phyloP scores from a whole-genome alignment of 2,113 vertebrate genomes.

The Pogona vitticeps region DNA sequence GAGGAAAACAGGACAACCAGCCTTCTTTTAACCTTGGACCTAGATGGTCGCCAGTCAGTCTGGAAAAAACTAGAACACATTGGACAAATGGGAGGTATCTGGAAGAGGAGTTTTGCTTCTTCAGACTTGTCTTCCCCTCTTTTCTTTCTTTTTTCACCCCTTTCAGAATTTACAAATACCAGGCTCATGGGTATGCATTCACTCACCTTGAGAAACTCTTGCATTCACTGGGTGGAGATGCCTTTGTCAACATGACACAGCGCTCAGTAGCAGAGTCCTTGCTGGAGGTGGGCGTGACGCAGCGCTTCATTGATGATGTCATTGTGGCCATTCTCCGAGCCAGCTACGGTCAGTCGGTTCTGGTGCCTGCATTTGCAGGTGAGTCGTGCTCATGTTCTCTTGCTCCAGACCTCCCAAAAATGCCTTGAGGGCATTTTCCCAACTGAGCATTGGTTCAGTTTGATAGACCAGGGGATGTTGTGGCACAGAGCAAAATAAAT shows the following conservation, averaged over 20 bases:
- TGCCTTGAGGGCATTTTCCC: neutral
- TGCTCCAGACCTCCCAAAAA: neutral
- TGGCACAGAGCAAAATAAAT: rapidly evolving
- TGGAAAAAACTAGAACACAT: neutral
- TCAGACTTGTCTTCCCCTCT: neutral
- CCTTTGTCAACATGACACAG: slow-evolving; percentile 94
- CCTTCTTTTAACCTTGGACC: neutral
- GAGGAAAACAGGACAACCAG: too few species aligned
- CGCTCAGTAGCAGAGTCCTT: slow-evolving; percentile 90
- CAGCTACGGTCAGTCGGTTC: slow-evolving; percentile 92
- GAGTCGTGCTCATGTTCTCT: neutral
- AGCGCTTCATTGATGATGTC: slow-evolving; percentile 95
- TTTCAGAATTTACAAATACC: slow-evolving; percentile 95
- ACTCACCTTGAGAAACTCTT: slow-evolving; percentile 92
- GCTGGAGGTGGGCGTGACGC: slow-evolving; percentile 91
- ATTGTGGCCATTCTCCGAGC: slow-evolving; percentile 91
- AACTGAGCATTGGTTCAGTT: rapidly evolving
- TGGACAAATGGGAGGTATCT: neutral
- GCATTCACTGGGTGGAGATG: slow-evolving; percentile 87
- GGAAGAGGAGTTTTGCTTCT: neutral
- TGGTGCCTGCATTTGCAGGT: slow-evolving; percentile 96
- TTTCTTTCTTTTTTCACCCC: neutral
- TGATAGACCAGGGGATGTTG: neutral
- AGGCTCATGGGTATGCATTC: slow-evolving; percentile 94
- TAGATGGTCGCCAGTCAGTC: neutral